Conservation (phyloP, 1,140 invertebrate genomes). For the Cydia splendana region DNA sequence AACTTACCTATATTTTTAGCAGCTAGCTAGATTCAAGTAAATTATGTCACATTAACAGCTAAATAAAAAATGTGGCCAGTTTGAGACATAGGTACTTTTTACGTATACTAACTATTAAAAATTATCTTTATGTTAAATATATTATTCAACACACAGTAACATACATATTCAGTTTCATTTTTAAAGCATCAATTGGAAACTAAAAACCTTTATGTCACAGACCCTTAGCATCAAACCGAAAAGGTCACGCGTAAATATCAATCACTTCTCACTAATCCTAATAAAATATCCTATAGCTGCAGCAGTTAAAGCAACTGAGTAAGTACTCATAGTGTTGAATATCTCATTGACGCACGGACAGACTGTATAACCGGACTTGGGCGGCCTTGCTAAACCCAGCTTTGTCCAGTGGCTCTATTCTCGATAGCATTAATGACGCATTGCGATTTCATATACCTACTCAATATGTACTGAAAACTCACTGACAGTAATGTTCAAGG, state of each 20-base stretch:
- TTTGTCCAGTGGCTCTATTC: neutral
- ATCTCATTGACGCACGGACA: slow-evolving; percentile 8
- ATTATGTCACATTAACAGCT: too few relatives aligned
- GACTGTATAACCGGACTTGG: slow-evolving; percentile 28
- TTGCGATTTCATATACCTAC: neutral
- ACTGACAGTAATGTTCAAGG: neutral
- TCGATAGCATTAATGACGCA: neutral
- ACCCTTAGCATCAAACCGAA: slow-evolving; percentile 1
- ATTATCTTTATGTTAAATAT: too few relatives aligned
- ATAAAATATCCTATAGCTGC: neutral
- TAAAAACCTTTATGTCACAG: neutral
- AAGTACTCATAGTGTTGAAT: neutral
- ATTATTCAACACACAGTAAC: too few relatives aligned
- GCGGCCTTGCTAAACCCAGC: slow-evolving; percentile 11
- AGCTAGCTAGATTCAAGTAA: too few relatives aligned
- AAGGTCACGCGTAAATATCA: neutral
- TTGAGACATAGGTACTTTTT: too few relatives aligned
- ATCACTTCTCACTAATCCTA: neutral
- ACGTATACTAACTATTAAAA: too few relatives aligned
- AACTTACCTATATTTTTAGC: too few relatives aligned
- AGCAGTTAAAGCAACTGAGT: slow-evolving; percentile 6
- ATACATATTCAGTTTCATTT: too few relatives aligned
- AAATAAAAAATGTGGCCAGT: too few relatives aligned
- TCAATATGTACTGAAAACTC: neutral
- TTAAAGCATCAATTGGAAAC: too few relatives aligned